Conservation (phyloP, 2,888 invertebrate species). For the Ormyrus nitidulus region DNA sequence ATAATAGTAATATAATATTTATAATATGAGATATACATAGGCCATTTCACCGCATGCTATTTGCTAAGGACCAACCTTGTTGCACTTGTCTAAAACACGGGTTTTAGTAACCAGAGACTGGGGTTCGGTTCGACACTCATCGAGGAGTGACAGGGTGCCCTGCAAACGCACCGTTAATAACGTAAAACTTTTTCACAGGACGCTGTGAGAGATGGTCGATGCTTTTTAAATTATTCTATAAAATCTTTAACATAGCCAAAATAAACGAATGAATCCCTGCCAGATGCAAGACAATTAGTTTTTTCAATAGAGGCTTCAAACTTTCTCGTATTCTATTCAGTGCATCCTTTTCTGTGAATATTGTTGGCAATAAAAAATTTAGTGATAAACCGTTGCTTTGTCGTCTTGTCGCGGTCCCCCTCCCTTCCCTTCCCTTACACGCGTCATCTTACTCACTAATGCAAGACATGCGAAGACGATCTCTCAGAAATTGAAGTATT, state of each 20-base stretch:
- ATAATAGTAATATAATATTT: conserved; percentile 61
- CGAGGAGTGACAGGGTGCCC: conserved; percentile 74
- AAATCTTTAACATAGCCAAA: not conserved
- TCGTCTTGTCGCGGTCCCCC: conserved; percentile 25
- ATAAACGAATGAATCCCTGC: conserved; percentile 41
- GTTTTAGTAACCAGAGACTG: conserved; percentile 75
- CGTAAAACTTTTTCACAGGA: conserved; percentile 68
- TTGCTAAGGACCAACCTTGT: conserved; percentile 76
- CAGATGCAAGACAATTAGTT: conserved; percentile 6
- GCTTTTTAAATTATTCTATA: conserved; percentile 19
- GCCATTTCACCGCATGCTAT: conserved; percentile 75
- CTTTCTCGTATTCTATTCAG: not conserved
- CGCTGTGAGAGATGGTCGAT: conserved; percentile 58
- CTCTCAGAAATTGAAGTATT: not conserved
- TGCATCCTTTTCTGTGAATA: too few relatives aligned
- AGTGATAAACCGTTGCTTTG: not conserved
- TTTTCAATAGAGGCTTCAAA: conserved; percentile 12
- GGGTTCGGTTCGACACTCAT: conserved; percentile 74
- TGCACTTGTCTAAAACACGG: conserved; percentile 75
- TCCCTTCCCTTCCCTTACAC: conserved; percentile 39
- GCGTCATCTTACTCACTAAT: conserved; percentile 9
- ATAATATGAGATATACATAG: conserved; percentile 69
- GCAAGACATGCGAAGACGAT: not conserved
- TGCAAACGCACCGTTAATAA: conserved; percentile 75
- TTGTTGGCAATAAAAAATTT: too few relatives aligned